Evolutionary conservation across 2,888 invertebrate species (phyloP).

Genomic region (Stenchaetothrips biformis): DNA sequence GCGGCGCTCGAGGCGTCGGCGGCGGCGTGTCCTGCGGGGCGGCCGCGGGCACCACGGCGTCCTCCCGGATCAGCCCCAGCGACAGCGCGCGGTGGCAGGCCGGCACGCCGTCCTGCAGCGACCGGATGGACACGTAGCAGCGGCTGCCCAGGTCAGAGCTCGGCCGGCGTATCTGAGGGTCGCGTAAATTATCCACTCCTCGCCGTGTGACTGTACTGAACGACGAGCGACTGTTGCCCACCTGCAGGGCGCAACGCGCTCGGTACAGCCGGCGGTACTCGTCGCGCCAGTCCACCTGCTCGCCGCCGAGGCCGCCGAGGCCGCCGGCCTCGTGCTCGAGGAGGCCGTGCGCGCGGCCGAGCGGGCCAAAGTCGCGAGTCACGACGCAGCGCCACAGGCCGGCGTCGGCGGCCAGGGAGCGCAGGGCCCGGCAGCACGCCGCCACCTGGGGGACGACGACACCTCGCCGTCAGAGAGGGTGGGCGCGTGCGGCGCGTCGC

Average conservation of each 20-base stretch:
- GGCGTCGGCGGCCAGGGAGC: background rate
- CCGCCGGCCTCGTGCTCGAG: background rate
- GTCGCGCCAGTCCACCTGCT: background rate
- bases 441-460: background rate
- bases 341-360: background rate
- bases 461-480: background rate
- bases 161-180: background rate
- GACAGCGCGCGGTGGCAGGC: background rate
- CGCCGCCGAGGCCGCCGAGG: background rate
- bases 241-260: background rate
- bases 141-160: background rate
- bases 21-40: background rate
- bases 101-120: background rate
- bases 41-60: background rate
- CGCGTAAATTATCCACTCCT: too few species aligned
- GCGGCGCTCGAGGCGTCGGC: background rate
- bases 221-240: background rate
- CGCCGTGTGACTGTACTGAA: too few species aligned
- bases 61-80: slow-evolving; percentile 12
- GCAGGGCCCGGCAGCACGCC: background rate
- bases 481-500: too few species aligned
- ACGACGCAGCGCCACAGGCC: slow-evolving; percentile 1
- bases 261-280: slow-evolving; percentile 10
- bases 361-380: background rate
- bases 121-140: background rate